Base-by-base conservation (phyloP, 1,140 invertebrate genomes). In the Gerris buenoi region DNA sequence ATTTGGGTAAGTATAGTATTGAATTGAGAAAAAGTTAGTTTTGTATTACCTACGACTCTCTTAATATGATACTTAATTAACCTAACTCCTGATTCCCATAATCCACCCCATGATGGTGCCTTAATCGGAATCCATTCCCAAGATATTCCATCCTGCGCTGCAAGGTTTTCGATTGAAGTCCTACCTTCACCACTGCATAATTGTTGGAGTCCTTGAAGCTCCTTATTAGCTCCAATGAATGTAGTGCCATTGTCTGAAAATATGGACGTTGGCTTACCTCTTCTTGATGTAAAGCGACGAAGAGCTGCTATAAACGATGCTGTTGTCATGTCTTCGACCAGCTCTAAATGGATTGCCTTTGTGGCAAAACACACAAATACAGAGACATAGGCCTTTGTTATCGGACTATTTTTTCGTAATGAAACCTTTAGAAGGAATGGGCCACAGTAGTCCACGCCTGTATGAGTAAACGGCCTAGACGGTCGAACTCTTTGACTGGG, bases 351-450 rank as follows among this genome's bases (percentile, higher is more conserved):
- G 18, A 75, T 66, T 22, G 74, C 72, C 65, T 70, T 69, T 22
- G 73, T 73, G 0, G 69, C 61, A 13, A 72, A 67, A 67, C 74
- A 76, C 23, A 73, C 69, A 65, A 76, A 75, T 13, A 76, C 5
- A 58, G 22, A 22, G 23, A 71, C 56, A 57, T 71, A 71, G n/a
- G 65, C 58, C 33, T 64, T 70, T 25, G 15, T 10, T 13, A 25
- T 3, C 27, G 18, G n/a, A 25, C 22, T n/a, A 15, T 33, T 27
- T 63, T n/a, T n/a, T n/a, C n/a, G n/a, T n/a, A n/a, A n/a, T n/a
- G n/a, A n/a, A n/a, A n/a, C n/a, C n/a, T n/a, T n/a, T n/a, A n/a
- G n/a, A n/a, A n/a, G n/a, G n/a, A n/a, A n/a, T n/a, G n/a, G n/a
- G n/a, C n/a, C n/a, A n/a, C n/a, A n/a, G n/a, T n/a, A n/a, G n/a